Conservation (phyloP, 2,888 invertebrate species). For the Sinhomidia bicolor region DNA sequence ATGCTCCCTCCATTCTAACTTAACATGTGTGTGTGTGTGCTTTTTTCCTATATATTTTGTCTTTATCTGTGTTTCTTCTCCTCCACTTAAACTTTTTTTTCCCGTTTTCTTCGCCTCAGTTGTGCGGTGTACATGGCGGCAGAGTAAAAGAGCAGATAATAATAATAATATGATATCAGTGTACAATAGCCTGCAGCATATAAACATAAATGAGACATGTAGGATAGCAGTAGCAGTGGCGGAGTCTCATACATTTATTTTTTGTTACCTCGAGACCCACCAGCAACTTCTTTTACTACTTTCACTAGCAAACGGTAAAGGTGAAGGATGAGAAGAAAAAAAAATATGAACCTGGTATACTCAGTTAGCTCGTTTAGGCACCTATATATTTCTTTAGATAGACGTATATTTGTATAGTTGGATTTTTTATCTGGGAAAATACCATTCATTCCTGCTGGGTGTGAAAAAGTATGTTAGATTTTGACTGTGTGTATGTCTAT, state of each 20-base stretch:
- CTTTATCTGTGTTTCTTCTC: slow-evolving; percentile 24
- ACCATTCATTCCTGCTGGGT: slow-evolving; percentile 32
- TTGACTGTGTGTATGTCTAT: slow-evolving; percentile 17
- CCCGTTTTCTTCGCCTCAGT: not conserved
- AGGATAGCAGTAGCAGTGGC: no score
- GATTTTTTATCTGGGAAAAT: slow-evolving; percentile 19
- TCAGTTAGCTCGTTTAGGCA: not conserved
- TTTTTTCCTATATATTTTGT: no score
- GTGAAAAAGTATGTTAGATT: slow-evolving; percentile 50
- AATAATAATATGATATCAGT: slow-evolving; percentile 56
- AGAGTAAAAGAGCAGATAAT: slow-evolving; percentile 47
- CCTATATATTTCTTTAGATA: not conserved
- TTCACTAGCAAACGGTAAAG: slow-evolving; percentile 23
- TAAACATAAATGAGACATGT: slow-evolving; percentile 48
- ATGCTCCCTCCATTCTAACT: no score
- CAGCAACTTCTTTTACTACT: not conserved
- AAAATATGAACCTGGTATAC: not conserved
- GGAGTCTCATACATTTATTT: not conserved
- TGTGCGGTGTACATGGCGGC: not conserved
- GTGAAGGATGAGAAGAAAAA: slow-evolving; percentile 10
- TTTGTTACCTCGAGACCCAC: not conserved
- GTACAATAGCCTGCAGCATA: slow-evolving; percentile 55
- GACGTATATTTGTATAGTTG: no score
- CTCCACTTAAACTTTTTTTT: slow-evolving; percentile 21
- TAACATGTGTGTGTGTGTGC: not conserved